These are phyloP conservation scores for Halocynthia roretzi DNA, from an alignment of 23 tunicate species.

Conservation along the genomic window DNA sequence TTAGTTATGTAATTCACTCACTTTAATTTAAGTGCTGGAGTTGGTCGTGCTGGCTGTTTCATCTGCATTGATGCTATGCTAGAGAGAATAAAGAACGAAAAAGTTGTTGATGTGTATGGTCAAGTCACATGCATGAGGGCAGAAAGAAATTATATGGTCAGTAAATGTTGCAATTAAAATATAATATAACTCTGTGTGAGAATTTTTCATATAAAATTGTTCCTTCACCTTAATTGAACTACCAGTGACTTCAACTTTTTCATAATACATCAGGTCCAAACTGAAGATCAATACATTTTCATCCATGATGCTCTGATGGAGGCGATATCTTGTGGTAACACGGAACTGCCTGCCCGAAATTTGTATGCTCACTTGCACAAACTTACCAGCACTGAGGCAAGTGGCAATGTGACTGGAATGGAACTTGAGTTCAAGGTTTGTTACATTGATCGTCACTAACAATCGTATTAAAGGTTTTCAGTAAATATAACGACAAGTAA, in stretches of 20 bases:
- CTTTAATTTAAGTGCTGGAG: conserved; percentile 64
- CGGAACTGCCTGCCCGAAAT: conserved; percentile 77
- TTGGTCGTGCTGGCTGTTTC: conserved; percentile 91
- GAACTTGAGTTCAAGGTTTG: conserved; percentile 84
- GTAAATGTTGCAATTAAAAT: conserved; percentile 3
- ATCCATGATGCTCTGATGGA: conserved; percentile 96
- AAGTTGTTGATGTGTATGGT: conserved; percentile 84
- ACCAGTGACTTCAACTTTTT: not conserved
- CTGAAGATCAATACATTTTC: conserved; percentile 97
- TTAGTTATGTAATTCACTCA: not conserved
- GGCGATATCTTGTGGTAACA: conserved; percentile 88
- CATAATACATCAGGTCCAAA: conserved; percentile 56
- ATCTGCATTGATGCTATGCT: conserved; percentile 86
- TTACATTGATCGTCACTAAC: not conserved
- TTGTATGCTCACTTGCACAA: conserved; percentile 73
- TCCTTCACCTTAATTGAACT: not conserved
- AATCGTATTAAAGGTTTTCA: not conserved
- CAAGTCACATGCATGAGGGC: conserved; percentile 98
- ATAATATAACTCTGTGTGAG: not conserved
- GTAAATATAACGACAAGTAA: not conserved
- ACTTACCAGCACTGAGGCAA: conserved; percentile 56
- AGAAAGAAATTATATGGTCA: conserved; percentile 91
- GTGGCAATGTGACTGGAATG: conserved; percentile 61
- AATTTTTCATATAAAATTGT: not conserved
- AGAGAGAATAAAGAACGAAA: conserved; percentile 75